Percentiles rank a stretch among this genome's conserved stretches.
Evolutionary conservation across 30 jellyfish, hydroid and myxozoan genomes (phyloP).

Genomic region (Turritopsis rubra): DNA sequence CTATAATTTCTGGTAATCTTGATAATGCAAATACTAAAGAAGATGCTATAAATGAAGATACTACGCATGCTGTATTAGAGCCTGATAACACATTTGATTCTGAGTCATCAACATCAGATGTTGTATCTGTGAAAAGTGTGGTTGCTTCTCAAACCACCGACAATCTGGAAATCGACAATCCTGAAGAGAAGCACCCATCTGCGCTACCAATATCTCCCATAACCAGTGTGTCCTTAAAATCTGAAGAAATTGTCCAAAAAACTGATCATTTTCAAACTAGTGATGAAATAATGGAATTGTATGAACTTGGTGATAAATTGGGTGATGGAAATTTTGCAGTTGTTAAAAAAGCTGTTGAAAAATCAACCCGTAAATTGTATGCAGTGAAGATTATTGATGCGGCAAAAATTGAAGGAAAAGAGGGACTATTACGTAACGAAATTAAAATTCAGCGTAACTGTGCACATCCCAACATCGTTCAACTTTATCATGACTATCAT

Average conservation of each 20-base stretch:
- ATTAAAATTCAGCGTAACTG: constrained; percentile 70
- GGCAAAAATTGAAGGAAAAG: constrained; percentile 72
- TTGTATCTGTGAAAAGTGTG: not conserved
- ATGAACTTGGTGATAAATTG: constrained; percentile 62
- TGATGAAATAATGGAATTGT: constrained; percentile 40
- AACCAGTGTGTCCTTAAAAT: not conserved
- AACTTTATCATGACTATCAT: constrained; percentile 59
- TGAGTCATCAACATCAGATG: not conserved
- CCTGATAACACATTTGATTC: not conserved
- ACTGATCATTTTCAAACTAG: not conserved
- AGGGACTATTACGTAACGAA: constrained; percentile 74
- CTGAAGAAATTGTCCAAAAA: not conserved
- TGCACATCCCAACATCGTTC: constrained; percentile 81
- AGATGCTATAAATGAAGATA: not conserved
- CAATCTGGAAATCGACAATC: not conserved
- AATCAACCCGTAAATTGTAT: constrained; percentile 42
- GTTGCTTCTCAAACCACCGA: not conserved
- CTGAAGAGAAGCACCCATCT: not conserved
- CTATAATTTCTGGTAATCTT: not conserved
- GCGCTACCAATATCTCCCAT: not conserved
- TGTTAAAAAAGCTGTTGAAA: constrained; percentile 74
- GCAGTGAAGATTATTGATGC: constrained; percentile 89
- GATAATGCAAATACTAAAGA: not conserved
- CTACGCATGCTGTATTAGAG: not conserved
- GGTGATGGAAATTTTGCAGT: constrained; percentile 99